These are phyloP conservation scores for Pterostichus madidus DNA, from an alignment of 2,888 invertebrate genomes.

Conservation along the genomic window DNA sequence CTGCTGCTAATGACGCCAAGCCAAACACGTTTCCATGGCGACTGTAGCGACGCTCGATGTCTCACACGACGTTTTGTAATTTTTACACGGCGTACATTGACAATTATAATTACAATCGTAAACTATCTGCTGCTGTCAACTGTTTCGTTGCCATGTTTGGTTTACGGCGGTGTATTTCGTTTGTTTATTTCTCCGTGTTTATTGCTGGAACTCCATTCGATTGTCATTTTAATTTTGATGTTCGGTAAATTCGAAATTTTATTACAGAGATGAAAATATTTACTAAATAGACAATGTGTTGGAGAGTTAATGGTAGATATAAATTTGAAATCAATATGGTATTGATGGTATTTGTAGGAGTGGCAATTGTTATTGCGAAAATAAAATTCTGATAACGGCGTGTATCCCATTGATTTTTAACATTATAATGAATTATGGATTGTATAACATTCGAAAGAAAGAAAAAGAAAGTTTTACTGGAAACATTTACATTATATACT, in stretches of 20 bases:
- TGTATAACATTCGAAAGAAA: not conserved
- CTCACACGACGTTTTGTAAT: constrained; percentile 16
- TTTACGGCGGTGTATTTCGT: constrained; percentile 19
- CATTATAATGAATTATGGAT: constrained; percentile 40
- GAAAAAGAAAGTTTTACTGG: no score
- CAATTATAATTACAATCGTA: constrained; percentile 32
- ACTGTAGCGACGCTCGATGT: not conserved
- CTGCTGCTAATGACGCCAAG: constrained; percentile 2
- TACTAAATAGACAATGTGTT: constrained; percentile 49
- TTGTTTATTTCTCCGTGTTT: constrained; percentile 15
- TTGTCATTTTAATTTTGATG: constrained; percentile 50
- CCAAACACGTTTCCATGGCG: constrained; percentile 44
- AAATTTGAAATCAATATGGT: constrained; percentile 52
- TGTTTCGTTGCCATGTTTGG: constrained; percentile 12
- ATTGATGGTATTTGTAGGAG: constrained; percentile 44
- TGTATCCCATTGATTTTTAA: constrained; percentile 13
- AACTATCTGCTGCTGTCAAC: not conserved
- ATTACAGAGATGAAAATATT: constrained; percentile 45
- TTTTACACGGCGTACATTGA: constrained; percentile 30
- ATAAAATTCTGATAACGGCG: constrained; percentile 18
- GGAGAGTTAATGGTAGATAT: constrained; percentile 27
- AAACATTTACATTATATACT: no score
- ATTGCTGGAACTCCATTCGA: constrained; percentile 37
- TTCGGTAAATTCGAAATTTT: constrained; percentile 29
- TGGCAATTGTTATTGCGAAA: constrained; percentile 46